Percentiles rank a stretch among this genome's conserved stretches.
Conservation (phyloP, 2,888 invertebrate genomes). For the Cheilosia grossa region DNA sequence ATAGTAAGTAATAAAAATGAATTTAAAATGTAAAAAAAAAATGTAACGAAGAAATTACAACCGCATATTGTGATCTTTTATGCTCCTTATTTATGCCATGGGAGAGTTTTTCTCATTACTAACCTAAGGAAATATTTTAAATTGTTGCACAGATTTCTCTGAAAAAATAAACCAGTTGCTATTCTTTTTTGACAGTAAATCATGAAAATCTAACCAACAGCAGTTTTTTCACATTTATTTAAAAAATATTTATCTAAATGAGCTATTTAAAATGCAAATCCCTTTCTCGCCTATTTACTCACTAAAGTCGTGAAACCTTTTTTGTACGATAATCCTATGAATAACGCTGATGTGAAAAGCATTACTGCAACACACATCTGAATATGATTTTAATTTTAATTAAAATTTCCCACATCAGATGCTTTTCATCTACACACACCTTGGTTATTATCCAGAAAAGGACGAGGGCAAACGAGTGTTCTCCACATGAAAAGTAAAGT, state of each 20-base stretch:
- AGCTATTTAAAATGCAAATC: conserved; percentile 8
- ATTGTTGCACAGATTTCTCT: too few relatives aligned
- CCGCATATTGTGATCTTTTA: too few relatives aligned
- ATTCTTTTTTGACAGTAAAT: too few relatives aligned
- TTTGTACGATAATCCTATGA: conserved; percentile 21
- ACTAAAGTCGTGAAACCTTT: background rate
- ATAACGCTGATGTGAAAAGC: conserved; percentile 28
- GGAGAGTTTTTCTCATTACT: too few relatives aligned
- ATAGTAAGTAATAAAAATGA: too few relatives aligned
- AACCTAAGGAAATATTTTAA: too few relatives aligned
- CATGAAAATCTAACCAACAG: too few relatives aligned
- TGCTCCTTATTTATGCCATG: too few relatives aligned
- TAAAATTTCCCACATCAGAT: conserved; percentile 46
- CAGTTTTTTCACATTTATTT: too few relatives aligned
- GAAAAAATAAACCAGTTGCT: too few relatives aligned
- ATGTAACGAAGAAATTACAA: too few relatives aligned
- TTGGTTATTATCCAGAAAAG: conserved; percentile 38
- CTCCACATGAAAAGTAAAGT: conserved; percentile 39
- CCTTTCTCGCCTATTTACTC: background rate
- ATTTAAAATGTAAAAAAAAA: too few relatives aligned
- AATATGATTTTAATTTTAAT: conserved; percentile 51
- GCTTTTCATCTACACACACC: conserved; percentile 2
- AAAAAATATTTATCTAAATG: background rate
- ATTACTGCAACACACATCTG: conserved; percentile 49
- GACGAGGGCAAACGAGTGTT: conserved; percentile 48